phyloP scores from a whole-genome alignment of 92 coral and sea anemone species.

The Meandrina meandrites region DNA sequence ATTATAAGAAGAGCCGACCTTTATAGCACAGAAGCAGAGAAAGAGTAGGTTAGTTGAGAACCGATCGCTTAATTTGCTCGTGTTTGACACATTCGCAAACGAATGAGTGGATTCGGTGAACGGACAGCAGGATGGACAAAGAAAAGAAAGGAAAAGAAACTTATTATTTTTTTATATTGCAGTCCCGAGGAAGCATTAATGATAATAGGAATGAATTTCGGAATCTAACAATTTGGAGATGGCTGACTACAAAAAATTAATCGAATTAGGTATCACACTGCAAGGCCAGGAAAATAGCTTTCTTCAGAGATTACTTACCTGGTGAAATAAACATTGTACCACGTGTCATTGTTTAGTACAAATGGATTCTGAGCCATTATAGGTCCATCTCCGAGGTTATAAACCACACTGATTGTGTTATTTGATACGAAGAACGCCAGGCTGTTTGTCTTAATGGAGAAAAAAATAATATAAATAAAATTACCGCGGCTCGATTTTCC shows the following conservation, averaged over 20 bases:
- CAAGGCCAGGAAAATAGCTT: background rate
- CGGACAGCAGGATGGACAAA: background rate
- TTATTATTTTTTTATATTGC: too few species aligned
- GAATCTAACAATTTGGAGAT: too few species aligned
- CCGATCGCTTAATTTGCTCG: background rate
- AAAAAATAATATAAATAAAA: background rate
- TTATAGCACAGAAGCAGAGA: too few species aligned
- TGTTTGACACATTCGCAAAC: background rate
- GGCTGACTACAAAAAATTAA: too few species aligned
- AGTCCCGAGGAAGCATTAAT: background rate
- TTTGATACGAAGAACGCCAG: slow-evolving; percentile 44
- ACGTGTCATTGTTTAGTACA: slow-evolving; percentile 58
- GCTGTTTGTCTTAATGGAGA: slow-evolving; percentile 41
- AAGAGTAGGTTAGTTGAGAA: background rate
- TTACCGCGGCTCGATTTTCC: too few species aligned
- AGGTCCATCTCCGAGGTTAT: slow-evolving; percentile 63
- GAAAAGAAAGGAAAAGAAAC: background rate
- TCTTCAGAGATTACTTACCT: slow-evolving; percentile 43
- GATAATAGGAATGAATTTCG: too few species aligned
- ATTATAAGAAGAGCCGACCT: background rate
- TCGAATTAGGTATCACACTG: background rate
- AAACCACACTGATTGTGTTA: slow-evolving; percentile 45
- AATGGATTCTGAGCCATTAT: slow-evolving; percentile 55
- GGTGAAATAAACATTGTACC: slow-evolving; percentile 61
- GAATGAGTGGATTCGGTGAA: background rate